Base-by-base conservation (phyloP, 2,797 vertebrate species). In the Epinephelus coioides region DNA sequence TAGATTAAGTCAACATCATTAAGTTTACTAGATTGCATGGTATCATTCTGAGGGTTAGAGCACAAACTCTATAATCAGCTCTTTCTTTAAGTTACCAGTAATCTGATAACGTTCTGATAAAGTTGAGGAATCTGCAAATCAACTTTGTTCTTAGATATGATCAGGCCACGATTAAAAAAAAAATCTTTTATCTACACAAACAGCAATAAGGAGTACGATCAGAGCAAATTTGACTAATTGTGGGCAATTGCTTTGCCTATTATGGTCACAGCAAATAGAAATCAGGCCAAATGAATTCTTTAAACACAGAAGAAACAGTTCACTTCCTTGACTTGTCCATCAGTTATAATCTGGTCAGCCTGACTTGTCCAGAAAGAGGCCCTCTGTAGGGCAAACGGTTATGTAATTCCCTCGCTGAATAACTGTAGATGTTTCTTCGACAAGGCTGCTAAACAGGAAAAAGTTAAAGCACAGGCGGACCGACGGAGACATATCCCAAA, bases 391-490 rank as follows among this genome's bases (percentile, higher is more conserved):
- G 76, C 61, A 84, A 74, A 79, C 23, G 6, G 66, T 92, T 92
- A 90, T 82, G 79, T 72, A 92, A 93, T 77, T 74, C 74, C 76
- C 72, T 12, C 3, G 82, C 57, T 73, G 70, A 90, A 69, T 71
- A 50, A 79, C 86, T 84, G 69, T 59, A 50, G 43, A 46, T 30
- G 8, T 63, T 78, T 76, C 80, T 82, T 68, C 23, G 74, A 76
- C 18, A 78, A 83, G 23, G 71, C 68, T 72, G 63, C 69, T 72
- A 69, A 76, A 89, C 56, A 85, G 68, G 64, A 73, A 71, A 59
- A 72, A 53, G 56, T 50, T 49, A 27, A 84, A 81, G 59, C 53
- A 60, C 30, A 50, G 62, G 34, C 6, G 18, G 57, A 68, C 46
- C 9, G 8, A 73, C 50, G 50, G 27, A 79, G 54, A 69, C 50